phyloP scores from a whole-genome alignment of 2,797 vertebrate genomes.

The Sparus aurata region DNA sequence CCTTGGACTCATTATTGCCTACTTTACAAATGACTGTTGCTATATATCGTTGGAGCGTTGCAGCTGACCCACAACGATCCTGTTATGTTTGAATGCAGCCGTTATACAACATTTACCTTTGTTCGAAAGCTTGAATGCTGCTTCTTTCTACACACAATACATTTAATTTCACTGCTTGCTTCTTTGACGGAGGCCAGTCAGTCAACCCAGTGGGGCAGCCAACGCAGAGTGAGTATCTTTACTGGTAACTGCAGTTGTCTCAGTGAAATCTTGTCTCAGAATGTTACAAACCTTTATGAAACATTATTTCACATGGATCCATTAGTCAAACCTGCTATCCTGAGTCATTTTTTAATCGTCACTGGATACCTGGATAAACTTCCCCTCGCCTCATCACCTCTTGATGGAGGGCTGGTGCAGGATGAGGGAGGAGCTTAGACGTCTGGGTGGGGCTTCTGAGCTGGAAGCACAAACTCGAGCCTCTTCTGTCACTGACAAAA shows the following conservation, averaged over 20 bases:
- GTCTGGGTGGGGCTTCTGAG: neutral
- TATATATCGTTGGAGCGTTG: no score
- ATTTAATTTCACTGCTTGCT: no score
- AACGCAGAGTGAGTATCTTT: neutral
- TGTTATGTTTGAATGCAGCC: no score
- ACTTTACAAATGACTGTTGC: no score
- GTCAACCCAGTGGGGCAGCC: neutral
- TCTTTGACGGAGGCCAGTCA: neutral
- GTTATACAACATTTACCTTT: no score
- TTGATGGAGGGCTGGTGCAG: neutral
- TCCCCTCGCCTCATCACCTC: neutral
- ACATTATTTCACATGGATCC: neutral
- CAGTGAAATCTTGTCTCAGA: neutral
- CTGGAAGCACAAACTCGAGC: conserved; percentile 1
- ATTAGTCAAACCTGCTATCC: neutral
- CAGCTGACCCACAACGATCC: no score
- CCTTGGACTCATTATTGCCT: neutral
- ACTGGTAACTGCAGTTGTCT: neutral
- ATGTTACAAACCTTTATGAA: neutral
- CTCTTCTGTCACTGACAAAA: conserved; percentile 40
- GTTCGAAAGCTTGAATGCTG: no score
- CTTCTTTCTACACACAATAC: no score
- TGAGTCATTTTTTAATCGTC: neutral
- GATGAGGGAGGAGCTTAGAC: neutral
- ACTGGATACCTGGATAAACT: neutral